Percentiles rank a stretch among this genome's conserved stretches.
Conservation (phyloP, 1,140 invertebrate genomes). For the Stegodyphus mimosarum region DNA sequence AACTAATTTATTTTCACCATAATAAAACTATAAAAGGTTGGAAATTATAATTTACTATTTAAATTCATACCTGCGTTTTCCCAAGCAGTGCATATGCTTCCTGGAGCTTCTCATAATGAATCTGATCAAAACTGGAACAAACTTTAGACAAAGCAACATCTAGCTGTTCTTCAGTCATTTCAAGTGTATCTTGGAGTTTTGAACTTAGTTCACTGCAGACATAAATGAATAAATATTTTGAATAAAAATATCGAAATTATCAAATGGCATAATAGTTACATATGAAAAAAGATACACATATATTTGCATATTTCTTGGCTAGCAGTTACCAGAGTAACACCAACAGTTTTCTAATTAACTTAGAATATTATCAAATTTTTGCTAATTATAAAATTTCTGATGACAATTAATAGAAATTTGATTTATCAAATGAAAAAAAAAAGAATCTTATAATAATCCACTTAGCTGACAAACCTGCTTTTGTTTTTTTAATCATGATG, state of each 20-base stretch:
- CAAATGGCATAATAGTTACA: no score
- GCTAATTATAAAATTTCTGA: no score
- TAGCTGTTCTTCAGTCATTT: conserved; percentile 90
- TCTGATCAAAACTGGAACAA: conserved; percentile 66
- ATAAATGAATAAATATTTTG: not conserved
- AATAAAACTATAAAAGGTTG: conserved; percentile 11
- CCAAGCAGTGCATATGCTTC: conserved; percentile 86
- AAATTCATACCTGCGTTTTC: conserved; percentile 73
- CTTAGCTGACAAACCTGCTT: no score
- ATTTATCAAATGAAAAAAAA: no score
- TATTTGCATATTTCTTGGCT: no score
- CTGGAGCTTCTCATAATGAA: conserved; percentile 82
- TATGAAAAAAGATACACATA: no score
- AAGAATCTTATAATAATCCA: no score
- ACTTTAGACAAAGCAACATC: conserved; percentile 87
- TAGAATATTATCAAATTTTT: no score
- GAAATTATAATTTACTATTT: not conserved
- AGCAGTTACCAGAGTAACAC: no score
- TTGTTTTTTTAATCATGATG: no score
- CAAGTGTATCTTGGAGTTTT: conserved; percentile 90
- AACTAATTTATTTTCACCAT: conserved; percentile 10
- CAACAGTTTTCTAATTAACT: no score
- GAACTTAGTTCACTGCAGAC: conserved; percentile 78
- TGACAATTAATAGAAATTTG: no score
- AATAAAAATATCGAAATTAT: not conserved